Conservation (phyloP, 2,113 vertebrate genomes). For the Paradisaea rubra region DNA sequence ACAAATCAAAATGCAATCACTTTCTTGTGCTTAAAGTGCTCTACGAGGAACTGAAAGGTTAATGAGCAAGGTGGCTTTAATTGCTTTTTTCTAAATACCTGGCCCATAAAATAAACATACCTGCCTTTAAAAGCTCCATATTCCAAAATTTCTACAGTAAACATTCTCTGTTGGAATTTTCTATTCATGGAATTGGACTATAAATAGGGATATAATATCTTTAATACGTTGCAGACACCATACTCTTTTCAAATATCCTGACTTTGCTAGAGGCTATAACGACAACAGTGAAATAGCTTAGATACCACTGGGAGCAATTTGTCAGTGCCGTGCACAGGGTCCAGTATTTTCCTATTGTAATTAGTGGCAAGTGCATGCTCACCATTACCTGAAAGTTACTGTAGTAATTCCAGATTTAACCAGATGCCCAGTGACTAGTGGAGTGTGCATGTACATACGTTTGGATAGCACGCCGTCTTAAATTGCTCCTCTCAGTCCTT, state of each 20-base stretch:
- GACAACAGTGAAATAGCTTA: slow-evolving; percentile 54
- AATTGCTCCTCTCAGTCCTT: slow-evolving; percentile 45
- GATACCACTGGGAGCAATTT: slow-evolving; percentile 79
- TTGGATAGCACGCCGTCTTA: slow-evolving; percentile 29
- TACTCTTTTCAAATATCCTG: slow-evolving; percentile 54
- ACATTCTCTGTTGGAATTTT: slow-evolving; percentile 31
- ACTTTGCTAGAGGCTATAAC: slow-evolving; percentile 41
- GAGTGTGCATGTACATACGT: not conserved
- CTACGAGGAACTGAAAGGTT: slow-evolving; percentile 20
- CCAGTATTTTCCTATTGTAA: slow-evolving; percentile 57
- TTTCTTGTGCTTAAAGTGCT: not conserved
- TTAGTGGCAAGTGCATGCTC: slow-evolving; percentile 58
- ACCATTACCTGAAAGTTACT: slow-evolving; percentile 67
- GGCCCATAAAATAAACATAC: slow-evolving; percentile 29
- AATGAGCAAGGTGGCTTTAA: slow-evolving; percentile 30
- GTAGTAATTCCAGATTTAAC: slow-evolving; percentile 69
- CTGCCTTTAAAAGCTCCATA: slow-evolving; percentile 10
- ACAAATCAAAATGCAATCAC: slow-evolving; percentile 38
- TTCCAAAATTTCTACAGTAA: slow-evolving; percentile 25
- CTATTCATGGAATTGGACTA: slow-evolving; percentile 6
- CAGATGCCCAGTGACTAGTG: slow-evolving; percentile 54
- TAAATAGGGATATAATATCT: slow-evolving; percentile 46
- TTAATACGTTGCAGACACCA: slow-evolving; percentile 61
- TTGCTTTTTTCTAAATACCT: slow-evolving; percentile 30
- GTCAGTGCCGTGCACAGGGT: slow-evolving; percentile 62